Conservation (phyloP, 2,113 vertebrate species). For the Rhinopomastus cyanomelas region DNA sequence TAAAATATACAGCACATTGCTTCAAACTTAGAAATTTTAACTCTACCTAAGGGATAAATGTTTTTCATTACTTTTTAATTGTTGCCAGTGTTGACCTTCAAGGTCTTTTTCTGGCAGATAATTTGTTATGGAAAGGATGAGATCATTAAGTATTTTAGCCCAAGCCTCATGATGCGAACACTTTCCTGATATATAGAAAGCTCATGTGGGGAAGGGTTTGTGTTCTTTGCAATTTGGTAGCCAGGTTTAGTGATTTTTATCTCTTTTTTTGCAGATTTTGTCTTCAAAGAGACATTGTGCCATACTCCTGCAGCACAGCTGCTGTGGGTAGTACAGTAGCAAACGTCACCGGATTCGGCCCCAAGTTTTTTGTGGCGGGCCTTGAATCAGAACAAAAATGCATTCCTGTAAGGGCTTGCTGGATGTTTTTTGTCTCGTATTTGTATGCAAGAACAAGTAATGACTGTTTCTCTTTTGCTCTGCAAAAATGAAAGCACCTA, state of each 20-base stretch:
- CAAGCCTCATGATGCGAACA: constrained; percentile 53
- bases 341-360: not conserved
- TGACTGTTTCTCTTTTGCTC: not conserved
- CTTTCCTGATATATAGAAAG: constrained; percentile 70
- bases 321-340: not conserved
- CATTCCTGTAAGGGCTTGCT: not conserved
- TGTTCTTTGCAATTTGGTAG: constrained; percentile 51
- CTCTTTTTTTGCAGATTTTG: not conserved
- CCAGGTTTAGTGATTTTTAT: constrained; percentile 42
- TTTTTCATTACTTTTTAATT: constrained; percentile 84
- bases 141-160: constrained; percentile 77
- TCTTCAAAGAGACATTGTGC: not conserved
- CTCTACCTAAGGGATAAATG: constrained; percentile 78
- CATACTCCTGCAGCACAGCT: not conserved
- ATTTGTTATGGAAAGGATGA: constrained; percentile 80
- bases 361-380: not conserved
- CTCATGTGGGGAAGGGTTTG: constrained; percentile 35
- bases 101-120: constrained; percentile 76
- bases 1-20: constrained; percentile 81
- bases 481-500: not conserved
- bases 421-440: not conserved
- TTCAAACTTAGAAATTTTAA: constrained; percentile 75
- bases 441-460: constrained; percentile 30
- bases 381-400: not conserved
- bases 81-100: constrained; percentile 80